These are phyloP conservation scores for Sigmodon hispidus DNA, from an alignment of 2,113 vertebrate genomes.

Conservation along the genomic window DNA sequence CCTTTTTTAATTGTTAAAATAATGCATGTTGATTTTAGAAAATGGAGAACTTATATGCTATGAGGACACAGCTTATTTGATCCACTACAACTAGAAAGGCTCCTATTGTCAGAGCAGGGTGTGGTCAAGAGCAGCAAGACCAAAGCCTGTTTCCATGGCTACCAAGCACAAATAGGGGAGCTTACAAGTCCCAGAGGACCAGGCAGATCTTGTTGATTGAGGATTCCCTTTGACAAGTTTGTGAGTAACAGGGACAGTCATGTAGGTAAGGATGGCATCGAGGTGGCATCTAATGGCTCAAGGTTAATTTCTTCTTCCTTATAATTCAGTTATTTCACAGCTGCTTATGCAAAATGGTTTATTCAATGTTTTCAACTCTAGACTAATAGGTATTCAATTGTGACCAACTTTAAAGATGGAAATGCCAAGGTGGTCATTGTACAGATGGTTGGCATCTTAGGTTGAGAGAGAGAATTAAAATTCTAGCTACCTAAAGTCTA, in stretches of 20 bases:
- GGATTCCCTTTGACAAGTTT: background rate
- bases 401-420: background rate
- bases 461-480: background rate
- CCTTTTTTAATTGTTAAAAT: conserved; percentile 4
- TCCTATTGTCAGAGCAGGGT: background rate
- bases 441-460: background rate
- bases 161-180: background rate
- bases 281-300: background rate
- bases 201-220: background rate
- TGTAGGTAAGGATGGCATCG: background rate
- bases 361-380: background rate
- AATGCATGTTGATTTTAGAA: background rate
- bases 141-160: background rate
- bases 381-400: background rate
- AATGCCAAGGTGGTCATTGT: background rate
- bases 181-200: background rate
- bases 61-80: background rate
- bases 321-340: background rate
- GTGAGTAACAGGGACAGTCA: background rate
- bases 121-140: background rate
- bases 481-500: background rate
- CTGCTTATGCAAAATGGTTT: background rate
- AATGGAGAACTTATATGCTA: background rate
- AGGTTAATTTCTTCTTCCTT: background rate
- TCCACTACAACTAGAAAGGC: background rate